phyloP scores from a whole-genome alignment of 1,140 invertebrate species.

The Apis laboriosa region DNA sequence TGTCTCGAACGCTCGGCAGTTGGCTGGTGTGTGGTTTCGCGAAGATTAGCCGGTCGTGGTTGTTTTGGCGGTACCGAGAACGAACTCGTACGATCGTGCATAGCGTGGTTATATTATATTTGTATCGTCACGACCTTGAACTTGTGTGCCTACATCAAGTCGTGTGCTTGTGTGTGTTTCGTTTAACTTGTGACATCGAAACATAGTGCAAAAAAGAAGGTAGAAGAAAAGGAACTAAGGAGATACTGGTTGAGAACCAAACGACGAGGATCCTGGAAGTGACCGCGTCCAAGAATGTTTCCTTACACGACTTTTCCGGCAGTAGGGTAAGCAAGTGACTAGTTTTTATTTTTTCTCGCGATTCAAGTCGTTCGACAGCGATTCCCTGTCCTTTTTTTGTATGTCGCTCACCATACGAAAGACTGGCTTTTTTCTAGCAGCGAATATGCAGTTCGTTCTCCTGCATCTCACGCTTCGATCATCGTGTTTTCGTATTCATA shows the following conservation, averaged over 20 bases:
- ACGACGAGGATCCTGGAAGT: constrained; percentile 35
- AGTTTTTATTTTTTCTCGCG: not conserved
- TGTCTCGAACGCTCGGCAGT: constrained; percentile 5
- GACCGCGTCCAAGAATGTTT: constrained; percentile 72
- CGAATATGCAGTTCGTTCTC: constrained; percentile 19
- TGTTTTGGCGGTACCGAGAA: not conserved
- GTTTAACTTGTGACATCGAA: constrained; percentile 44
- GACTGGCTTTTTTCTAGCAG: constrained; percentile 13
- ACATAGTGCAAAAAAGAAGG: constrained; percentile 27
- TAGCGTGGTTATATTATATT: constrained; percentile 1
- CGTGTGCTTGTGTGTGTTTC: constrained; percentile 39
- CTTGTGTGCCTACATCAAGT: constrained; percentile 38
- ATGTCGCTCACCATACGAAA: not conserved
- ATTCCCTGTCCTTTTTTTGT: not conserved
- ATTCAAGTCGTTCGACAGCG: constrained; percentile 24
- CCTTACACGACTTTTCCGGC: constrained; percentile 79
- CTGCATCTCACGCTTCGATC: constrained; percentile 16
- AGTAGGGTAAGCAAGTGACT: constrained; percentile 76
- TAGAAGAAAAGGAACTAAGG: not conserved
- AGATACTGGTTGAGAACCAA: not conserved
- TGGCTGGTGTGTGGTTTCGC: not conserved
- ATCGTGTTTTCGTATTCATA: not conserved
- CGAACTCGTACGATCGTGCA: not conserved
- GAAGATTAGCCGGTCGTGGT: not conserved
- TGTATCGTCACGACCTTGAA: constrained; percentile 57